A percentile compares a stretch with the other conserved stretches of the same genome.
These are phyloP conservation scores for Cepaea nemoralis DNA, from an alignment of 1,140 invertebrate genomes.

Conservation along the genomic window DNA sequence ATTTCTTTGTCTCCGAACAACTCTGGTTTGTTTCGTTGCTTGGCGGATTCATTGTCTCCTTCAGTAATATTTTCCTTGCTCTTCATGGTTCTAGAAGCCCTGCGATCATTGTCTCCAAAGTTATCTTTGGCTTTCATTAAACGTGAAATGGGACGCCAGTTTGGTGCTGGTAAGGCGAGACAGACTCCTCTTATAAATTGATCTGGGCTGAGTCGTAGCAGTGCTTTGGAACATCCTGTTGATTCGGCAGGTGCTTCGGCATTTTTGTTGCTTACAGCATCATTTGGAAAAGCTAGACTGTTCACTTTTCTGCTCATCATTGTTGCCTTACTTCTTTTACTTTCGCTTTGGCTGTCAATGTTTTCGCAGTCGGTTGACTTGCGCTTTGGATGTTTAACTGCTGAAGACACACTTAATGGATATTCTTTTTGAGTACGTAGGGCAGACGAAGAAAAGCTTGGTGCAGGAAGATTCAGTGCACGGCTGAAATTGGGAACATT, in stretches of 20 bases:
- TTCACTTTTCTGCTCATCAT: too few species aligned
- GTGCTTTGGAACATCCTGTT: background rate
- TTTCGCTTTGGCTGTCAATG: background rate
- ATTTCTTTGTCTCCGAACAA: background rate
- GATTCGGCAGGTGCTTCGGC: too few species aligned
- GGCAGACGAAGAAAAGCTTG: background rate
- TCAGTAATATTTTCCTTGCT: background rate
- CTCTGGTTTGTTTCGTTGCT: conserved; percentile 5
- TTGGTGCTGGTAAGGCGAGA: background rate
- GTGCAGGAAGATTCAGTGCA: background rate
- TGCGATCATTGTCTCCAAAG: background rate
- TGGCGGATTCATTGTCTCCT: background rate
- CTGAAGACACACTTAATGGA: background rate
- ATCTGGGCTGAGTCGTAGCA: background rate
- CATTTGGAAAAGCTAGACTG: too few species aligned
- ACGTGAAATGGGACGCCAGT: background rate
- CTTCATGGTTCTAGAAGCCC: background rate
- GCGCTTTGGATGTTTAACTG: background rate
- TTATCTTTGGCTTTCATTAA: background rate
- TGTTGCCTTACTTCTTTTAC: background rate
- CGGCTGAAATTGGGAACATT: too few species aligned
- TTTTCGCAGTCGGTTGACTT: background rate
- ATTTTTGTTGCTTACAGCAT: too few species aligned
- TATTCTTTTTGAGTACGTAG: background rate
- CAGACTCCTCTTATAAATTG: background rate